These are phyloP conservation scores for Phrynosoma blainvillii DNA, from an alignment of 2,113 vertebrate species.

Conservation along the genomic window DNA sequence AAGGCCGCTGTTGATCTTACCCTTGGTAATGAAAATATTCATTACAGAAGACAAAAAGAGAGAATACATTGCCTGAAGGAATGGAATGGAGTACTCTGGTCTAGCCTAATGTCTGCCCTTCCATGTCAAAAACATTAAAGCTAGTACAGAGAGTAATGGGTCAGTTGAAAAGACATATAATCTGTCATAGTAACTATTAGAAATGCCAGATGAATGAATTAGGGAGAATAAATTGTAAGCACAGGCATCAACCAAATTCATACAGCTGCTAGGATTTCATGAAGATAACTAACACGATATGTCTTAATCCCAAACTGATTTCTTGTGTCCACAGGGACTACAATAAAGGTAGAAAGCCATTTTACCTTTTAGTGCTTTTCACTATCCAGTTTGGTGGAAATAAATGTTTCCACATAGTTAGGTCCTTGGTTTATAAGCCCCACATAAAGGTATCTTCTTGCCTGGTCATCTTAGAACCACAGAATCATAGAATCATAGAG, in stretches of 20 bases:
- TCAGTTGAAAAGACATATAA: slow-evolving; percentile 7
- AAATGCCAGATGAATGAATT: background rate
- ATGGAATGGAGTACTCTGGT: background rate
- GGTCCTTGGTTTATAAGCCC: background rate
- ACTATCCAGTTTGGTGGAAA: background rate
- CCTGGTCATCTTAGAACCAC: background rate
- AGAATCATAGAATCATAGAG: no score
- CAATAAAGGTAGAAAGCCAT: background rate
- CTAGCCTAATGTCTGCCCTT: slow-evolving; percentile 21
- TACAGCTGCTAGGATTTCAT: background rate
- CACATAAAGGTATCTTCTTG: background rate
- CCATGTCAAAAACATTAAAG: background rate
- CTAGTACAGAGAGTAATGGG: slow-evolving; percentile 12
- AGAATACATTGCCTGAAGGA: background rate
- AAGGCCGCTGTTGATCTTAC: background rate
- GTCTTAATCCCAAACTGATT: background rate
- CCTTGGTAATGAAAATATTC: background rate
- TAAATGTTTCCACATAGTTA: background rate
- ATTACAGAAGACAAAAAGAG: slow-evolving; percentile 16
- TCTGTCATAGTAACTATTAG: background rate
- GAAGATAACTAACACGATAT: background rate
- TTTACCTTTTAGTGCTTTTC: background rate
- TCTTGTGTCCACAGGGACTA: background rate
- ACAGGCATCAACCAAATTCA: background rate
- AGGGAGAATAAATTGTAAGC: background rate